These are phyloP conservation scores for Crocallis elinguaria DNA, from an alignment of 2,888 invertebrate species.

Conservation along the genomic window DNA sequence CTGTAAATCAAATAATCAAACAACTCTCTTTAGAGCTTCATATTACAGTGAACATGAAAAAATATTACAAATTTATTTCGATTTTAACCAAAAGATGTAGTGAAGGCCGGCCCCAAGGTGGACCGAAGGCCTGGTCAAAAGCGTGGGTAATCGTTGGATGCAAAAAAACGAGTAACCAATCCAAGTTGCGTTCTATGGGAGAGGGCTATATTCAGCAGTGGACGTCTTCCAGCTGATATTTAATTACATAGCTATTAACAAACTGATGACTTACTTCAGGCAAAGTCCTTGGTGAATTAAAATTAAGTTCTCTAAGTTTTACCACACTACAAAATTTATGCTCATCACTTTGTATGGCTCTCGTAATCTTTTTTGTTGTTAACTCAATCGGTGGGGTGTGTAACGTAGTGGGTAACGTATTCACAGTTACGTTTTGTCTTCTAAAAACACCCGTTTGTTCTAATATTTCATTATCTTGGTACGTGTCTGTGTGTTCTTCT, in stretches of 20 bases:
- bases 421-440: too few species aligned
- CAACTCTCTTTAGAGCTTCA: not conserved
- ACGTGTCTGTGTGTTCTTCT: not conserved
- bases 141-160: too few species aligned
- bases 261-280: conserved; percentile 62
- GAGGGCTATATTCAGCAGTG: too few species aligned
- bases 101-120: too few species aligned
- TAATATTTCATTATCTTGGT: conserved; percentile 6
- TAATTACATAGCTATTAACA: not conserved
- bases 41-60: too few species aligned
- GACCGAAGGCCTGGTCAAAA: too few species aligned
- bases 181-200: too few species aligned
- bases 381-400: not conserved
- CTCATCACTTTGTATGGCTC: conserved; percentile 23
- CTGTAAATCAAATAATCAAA: conserved; percentile 44
- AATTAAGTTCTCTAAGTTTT: conserved; percentile 60
- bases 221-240: too few species aligned
- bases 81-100: too few species aligned
- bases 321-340: conserved; percentile 58
- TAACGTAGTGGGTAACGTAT: not conserved
- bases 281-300: conserved; percentile 66
- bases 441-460: not conserved
- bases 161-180: too few species aligned
- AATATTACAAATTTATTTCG: too few species aligned
- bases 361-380: conserved; percentile 5